Base-by-base conservation (phyloP, 2,888 invertebrate genomes). In the Eristalinus sepulchralis region DNA sequence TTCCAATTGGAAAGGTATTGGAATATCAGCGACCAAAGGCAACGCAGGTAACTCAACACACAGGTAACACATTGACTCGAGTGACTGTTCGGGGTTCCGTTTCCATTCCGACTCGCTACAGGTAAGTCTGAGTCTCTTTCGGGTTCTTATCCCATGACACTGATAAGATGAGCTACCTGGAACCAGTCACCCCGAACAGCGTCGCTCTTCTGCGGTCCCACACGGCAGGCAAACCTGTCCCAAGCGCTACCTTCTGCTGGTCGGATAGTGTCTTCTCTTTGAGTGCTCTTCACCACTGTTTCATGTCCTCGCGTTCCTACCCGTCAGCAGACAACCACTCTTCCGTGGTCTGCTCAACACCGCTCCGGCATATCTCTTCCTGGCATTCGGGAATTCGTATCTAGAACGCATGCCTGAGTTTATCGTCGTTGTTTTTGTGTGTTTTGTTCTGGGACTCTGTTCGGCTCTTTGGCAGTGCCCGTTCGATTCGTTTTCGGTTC, bases 351-450 rank as follows among this genome's bases (percentile, higher is more conserved):
- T 55, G 17, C 82, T 71, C 82, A 73, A 67, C 59, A 59, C 67
- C 34, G 39, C 72, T 75, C 75, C 73, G 80, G 66, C 22, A 76
- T 31, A 72, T 36, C 70, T 77, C 57, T 68, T 64, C 79, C 64
- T 67, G 75, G 77, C 78, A 86, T 83, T 86, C 83, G 78, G 73
- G 86, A 86, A 83, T 86, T 63, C 27, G 83, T 75, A 75, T 86
- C 75, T 75, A 86, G 83, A 86, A 83, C 86, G 86, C 86, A 86
- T 86, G 86, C 82, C 83, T 83, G 79, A 60, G 66, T 73, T 75
- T 76, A 68, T 33, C 17, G 47, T 17, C 8, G 47, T 71, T 67
- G 59, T 27, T 34, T 66, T 68, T 39, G 22, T 63, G 57, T 55
- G 20, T 11, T 57, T 57, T 57, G 22, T 27, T 47, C 47, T 47